These are phyloP conservation scores for Manis crassicaudata DNA, from an alignment of 2,797 vertebrate genomes.

Conservation along the genomic window DNA sequence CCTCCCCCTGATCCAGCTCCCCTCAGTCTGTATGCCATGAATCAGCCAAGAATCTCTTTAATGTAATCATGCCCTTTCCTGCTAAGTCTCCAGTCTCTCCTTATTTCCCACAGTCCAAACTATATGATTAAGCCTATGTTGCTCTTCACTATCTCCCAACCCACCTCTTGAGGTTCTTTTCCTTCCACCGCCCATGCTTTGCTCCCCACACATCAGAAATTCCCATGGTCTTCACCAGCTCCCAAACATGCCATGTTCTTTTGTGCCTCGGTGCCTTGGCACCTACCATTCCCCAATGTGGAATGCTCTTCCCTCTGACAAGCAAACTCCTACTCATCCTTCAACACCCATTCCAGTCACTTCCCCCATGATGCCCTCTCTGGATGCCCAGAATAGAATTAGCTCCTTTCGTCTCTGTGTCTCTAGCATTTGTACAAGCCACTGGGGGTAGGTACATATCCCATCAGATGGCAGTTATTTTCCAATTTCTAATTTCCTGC, in stretches of 20 bases:
- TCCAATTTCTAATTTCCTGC: not conserved
- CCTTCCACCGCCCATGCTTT: not conserved
- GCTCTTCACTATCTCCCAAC: not conserved
- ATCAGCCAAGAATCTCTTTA: not conserved
- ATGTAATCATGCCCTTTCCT: not conserved
- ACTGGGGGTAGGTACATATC: not conserved
- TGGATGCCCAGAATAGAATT: not conserved
- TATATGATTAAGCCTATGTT: not conserved
- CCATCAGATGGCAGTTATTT: not conserved
- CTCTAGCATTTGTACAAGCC: not conserved
- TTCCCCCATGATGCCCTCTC: not conserved
- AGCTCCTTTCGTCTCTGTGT: not conserved
- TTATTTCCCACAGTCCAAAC: not conserved
- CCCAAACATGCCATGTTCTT: not conserved
- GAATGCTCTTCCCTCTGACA: not conserved
- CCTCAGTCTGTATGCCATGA: fast-evolving
- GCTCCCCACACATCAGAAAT: not conserved
- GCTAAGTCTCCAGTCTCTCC: not conserved
- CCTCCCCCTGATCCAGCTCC: not conserved
- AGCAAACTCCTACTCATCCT: not conserved
- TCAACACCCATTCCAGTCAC: not conserved
- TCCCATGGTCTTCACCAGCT: not conserved
- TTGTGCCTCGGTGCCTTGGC: not conserved
- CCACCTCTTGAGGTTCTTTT: not conserved
- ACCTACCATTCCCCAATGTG: not conserved